These are phyloP conservation scores for Channa maculata DNA, from an alignment of 2,113 vertebrate genomes.

Conservation along the genomic window DNA sequence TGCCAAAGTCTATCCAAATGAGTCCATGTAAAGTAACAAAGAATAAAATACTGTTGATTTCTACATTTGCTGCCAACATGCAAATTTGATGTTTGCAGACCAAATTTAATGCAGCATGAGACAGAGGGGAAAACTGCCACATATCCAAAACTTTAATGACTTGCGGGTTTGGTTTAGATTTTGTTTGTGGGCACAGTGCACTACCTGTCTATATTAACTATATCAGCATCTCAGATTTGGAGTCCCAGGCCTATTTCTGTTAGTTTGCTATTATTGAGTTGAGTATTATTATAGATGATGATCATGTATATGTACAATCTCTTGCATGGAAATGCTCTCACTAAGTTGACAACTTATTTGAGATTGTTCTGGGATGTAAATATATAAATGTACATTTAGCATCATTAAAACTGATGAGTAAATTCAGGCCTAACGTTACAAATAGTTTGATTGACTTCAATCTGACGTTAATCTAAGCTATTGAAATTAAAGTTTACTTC, in stretches of 20 bases:
- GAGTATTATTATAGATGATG: too few species aligned
- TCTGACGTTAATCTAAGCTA: too few species aligned
- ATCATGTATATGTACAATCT: constrained; percentile 11
- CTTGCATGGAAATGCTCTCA: constrained; percentile 10
- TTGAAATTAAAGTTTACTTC: neutral
- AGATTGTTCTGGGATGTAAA: neutral
- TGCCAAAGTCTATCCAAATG: constrained; percentile 37
- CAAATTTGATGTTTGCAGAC: constrained; percentile 15
- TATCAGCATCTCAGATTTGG: constrained; percentile 13
- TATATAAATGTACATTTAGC: neutral
- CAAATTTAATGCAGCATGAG: constrained; percentile 22
- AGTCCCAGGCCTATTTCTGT: neutral
- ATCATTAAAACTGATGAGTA: neutral
- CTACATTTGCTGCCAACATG: constrained; percentile 9
- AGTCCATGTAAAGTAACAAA: constrained; percentile 9
- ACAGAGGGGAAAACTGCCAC: constrained; percentile 1
- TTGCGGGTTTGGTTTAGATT: constrained; percentile 6
- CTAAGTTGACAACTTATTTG: neutral
- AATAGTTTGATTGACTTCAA: neutral
- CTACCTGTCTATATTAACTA: constrained; percentile 24
- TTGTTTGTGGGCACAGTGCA: neutral
- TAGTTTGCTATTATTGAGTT: too few species aligned
- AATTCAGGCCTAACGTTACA: constrained; percentile 25
- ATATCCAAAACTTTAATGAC: constrained; percentile 31
- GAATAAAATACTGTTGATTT: constrained; percentile 18